Percentiles rank a stretch among this genome's conserved stretches.
Evolutionary conservation across 2,797 vertebrate genomes (phyloP).

Genomic region (Hybognathus amarus): DNA sequence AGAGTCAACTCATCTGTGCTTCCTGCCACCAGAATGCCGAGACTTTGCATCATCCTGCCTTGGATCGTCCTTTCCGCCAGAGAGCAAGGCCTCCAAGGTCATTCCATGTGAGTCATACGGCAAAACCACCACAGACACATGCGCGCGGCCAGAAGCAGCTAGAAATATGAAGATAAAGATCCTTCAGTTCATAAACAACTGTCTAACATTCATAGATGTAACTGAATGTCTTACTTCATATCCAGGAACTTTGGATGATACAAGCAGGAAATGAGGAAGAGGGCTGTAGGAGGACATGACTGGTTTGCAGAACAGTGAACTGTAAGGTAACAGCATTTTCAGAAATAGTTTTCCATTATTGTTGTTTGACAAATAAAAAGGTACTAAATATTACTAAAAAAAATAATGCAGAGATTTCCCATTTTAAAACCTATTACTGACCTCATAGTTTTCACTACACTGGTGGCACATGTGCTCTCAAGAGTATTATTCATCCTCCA

Average conservation of each 20-base stretch:
- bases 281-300: slow-evolving; percentile 11
- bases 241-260: slow-evolving; percentile 84
- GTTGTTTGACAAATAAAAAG: not conserved
- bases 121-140: slow-evolving; percentile 70
- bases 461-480: not conserved
- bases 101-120: slow-evolving; percentile 80
- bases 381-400: not conserved
- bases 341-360: not conserved
- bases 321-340: slow-evolving; percentile 34
- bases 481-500: slow-evolving; percentile 19
- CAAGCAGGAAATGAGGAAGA: slow-evolving; percentile 72
- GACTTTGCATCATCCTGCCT: slow-evolving; percentile 73
- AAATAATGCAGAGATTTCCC: not conserved
- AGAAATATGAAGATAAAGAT: slow-evolving; percentile 22
- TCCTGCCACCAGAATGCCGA: slow-evolving; percentile 83
- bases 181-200: not conserved
- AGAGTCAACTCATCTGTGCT: slow-evolving; percentile 80
- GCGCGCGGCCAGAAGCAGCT: slow-evolving; percentile 83
- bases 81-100: slow-evolving; percentile 78
- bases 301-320: slow-evolving; percentile 42
- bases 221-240: slow-evolving; percentile 78
- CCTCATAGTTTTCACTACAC: slow-evolving; percentile 30
- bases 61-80: slow-evolving; percentile 73
- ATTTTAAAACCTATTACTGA: slow-evolving; percentile 19
- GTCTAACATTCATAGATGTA: not conserved